These are phyloP conservation scores for Tenebrio molitor DNA, from an alignment of 1,140 invertebrate species.

Conservation along the genomic window DNA sequence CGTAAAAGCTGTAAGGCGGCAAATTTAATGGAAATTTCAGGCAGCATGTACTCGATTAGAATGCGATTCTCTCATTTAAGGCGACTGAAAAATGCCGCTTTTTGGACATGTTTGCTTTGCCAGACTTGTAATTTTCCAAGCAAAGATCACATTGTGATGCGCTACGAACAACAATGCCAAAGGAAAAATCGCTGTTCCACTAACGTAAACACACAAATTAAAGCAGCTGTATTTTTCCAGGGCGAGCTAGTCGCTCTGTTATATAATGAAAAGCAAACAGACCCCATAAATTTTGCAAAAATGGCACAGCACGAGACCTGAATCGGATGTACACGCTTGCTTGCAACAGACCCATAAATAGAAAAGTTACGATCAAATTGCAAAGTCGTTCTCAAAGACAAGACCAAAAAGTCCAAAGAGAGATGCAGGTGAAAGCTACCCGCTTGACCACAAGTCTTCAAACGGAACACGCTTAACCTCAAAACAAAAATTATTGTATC, in stretches of 20 bases:
- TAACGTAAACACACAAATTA: slow-evolving; percentile 34
- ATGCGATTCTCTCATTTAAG: background rate
- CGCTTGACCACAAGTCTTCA: no score
- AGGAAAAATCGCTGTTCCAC: slow-evolving; percentile 25
- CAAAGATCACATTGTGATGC: slow-evolving; percentile 19
- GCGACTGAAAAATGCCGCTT: background rate
- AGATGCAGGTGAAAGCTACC: no score
- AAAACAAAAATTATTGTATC: no score
- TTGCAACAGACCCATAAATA: no score
- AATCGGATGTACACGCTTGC: background rate
- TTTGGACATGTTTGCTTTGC: background rate
- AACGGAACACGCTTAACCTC: no score
- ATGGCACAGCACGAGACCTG: background rate
- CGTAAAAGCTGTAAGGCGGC: background rate
- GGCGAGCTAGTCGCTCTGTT: background rate
- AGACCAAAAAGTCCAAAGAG: no score
- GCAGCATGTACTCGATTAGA: background rate
- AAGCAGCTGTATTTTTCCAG: slow-evolving; percentile 21
- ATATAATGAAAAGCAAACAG: slow-evolving; percentile 24
- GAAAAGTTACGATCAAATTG: no score
- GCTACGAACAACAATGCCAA: background rate
- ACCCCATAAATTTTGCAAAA: background rate
- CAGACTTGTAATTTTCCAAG: slow-evolving; percentile 10
- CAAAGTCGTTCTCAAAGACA: no score
- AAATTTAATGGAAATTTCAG: background rate